Evolutionary conservation across 2,888 invertebrate species (phyloP).

Genomic region (Entomobrya multifasciata): DNA sequence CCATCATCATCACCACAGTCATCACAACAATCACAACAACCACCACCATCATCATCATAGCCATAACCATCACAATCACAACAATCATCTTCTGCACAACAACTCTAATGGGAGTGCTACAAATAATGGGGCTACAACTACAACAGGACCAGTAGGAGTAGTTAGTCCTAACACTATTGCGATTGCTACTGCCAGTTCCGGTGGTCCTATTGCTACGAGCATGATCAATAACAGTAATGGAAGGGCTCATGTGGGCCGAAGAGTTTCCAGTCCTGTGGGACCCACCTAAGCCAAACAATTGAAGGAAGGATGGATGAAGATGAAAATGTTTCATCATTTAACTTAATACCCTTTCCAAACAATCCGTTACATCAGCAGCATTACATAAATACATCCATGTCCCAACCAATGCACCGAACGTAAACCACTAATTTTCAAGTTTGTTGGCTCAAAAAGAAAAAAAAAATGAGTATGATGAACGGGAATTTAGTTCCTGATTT

Average conservation of each 20-base stretch:
- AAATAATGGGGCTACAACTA: slow-evolving; percentile 37
- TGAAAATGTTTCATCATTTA: slow-evolving; percentile 13
- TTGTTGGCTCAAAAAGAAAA: not conserved
- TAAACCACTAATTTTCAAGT: not conserved
- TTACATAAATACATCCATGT: too few species aligned
- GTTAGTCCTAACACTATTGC: not conserved
- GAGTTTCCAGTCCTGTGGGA: slow-evolving; percentile 76
- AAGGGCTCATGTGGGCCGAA: slow-evolving; percentile 72
- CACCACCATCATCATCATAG: slow-evolving; percentile 54
- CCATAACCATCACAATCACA: slow-evolving; percentile 56
- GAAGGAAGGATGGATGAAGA: not conserved
- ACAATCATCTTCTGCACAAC: slow-evolving; percentile 36
- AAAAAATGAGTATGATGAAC: not conserved
- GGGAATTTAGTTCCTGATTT: too few species aligned
- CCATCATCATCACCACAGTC: slow-evolving; percentile 61
- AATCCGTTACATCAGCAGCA: not conserved
- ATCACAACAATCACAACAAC: slow-evolving; percentile 56
- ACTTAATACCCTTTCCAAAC: slow-evolving; percentile 8
- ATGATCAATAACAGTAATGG: slow-evolving; percentile 69
- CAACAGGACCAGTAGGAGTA: slow-evolving; percentile 23
- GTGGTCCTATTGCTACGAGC: slow-evolving; percentile 12
- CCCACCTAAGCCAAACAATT: slow-evolving; percentile 62
- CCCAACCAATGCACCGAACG: not conserved
- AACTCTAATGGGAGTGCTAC: slow-evolving; percentile 39
- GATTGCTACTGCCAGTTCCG: slow-evolving; percentile 2